These are phyloP conservation scores for Caenorhabditis virilis DNA, from an alignment of 2,888 invertebrate species.

Conservation along the genomic window DNA sequence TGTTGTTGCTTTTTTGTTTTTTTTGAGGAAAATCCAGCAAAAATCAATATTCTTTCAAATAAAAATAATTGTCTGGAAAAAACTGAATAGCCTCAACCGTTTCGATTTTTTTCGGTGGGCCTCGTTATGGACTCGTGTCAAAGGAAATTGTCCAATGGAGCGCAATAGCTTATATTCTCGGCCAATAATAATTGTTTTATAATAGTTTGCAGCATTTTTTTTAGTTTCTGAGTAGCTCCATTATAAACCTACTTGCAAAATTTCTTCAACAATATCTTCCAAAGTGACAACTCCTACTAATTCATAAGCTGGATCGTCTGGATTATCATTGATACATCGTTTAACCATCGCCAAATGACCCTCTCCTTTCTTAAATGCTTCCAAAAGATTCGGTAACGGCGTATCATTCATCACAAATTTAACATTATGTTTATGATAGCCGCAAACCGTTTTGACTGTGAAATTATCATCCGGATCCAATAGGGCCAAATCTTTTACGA, in stretches of 20 bases:
- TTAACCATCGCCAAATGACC: conserved; percentile 84
- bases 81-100: no score
- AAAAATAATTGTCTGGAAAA: no score
- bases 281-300: conserved; percentile 90
- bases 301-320: conserved; percentile 85
- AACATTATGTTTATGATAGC: conserved; percentile 85
- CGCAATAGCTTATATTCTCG: no score
- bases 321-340: conserved; percentile 80
- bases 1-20: no score
- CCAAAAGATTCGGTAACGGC: conserved; percentile 90
- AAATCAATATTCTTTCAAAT: no score
- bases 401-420: conserved; percentile 95
- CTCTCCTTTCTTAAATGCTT: conserved; percentile 86
- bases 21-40: no score
- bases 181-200: no score
- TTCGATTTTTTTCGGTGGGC: no score
- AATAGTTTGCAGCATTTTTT: no score
- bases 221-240: no score
- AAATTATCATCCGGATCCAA: conserved; percentile 98
- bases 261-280: conserved; percentile 65
- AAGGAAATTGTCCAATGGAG: no score
- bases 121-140: no score
- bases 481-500: conserved; percentile 93
- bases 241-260: conserved; percentile 44
- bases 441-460: conserved; percentile 63